These are phyloP conservation scores for Abrostola tripartita DNA, from an alignment of 2,888 invertebrate genomes.

Conservation along the genomic window DNA sequence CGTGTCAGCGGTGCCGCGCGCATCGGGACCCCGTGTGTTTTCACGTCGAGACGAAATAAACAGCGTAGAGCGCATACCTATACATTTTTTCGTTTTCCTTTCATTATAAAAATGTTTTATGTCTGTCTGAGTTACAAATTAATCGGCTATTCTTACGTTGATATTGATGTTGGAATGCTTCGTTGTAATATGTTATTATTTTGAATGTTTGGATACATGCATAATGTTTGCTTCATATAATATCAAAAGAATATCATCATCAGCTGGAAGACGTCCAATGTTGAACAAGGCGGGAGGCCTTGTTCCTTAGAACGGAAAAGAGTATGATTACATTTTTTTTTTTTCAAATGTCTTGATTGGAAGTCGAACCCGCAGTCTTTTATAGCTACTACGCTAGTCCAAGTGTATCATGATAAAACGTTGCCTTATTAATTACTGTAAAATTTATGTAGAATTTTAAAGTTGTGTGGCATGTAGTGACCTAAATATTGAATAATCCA, in stretches of 20 bases:
- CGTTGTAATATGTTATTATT: neutral
- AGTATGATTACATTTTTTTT: no score
- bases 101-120: conserved; percentile 30
- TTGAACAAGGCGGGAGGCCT: no score
- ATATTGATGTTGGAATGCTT: conserved; percentile 4
- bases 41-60: conserved; percentile 14
- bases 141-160: conserved; percentile 10
- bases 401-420: no score
- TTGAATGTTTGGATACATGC: neutral
- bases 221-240: neutral
- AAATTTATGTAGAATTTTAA: no score
- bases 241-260: no score
- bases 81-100: conserved; percentile 15
- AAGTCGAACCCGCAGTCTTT: no score
- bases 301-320: no score
- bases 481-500: conserved; percentile 34
- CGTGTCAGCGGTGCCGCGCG: conserved; percentile 5
- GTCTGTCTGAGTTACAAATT: conserved; percentile 18
- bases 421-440: no score
- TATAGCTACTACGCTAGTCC: no score
- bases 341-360: no score
- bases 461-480: conserved; percentile 26
- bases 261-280: no score
- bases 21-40: conserved; percentile 28
- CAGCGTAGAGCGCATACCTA: conserved; percentile 11